Evolutionary conservation across 1,140 invertebrate species (phyloP), one percentile per base, ranked within the genome.

Genomic region (Drosophila triauraria): DNA sequence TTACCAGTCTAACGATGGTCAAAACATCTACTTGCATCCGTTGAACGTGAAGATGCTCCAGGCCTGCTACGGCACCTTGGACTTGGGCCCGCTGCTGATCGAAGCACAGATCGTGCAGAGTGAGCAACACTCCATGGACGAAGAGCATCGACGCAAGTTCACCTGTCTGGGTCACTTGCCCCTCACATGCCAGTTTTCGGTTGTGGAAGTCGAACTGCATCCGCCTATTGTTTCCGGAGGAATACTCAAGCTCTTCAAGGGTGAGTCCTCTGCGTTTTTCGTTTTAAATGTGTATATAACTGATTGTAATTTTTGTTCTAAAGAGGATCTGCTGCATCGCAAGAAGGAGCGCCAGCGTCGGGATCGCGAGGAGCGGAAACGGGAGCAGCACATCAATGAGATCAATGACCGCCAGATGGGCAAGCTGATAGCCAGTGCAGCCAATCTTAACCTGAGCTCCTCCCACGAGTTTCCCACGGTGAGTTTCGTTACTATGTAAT

Each of bases 21-120:
- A 99, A 93, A 96, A 98, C 91, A 95, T 99, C 30, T 99, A 98
- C 93, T 93, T 99, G 50, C 97, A 99, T 94, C 96, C 97, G 4
- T 93, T 99, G 75, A 99, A 99, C 93, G 95, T 97, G 3, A 96
- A 96, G 56, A 98, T 99, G 95, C 93, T 99, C 71, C 96, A 97
- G 85, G 95, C 96, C 48, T 95, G 97, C 50, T 99, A 98, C 94
- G 97, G 97, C 17, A 95, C 94, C 48, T 94, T 99, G 50, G 96
- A 97, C 67, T 93, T 95, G 46, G 96, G 96, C 67, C 98, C 98
- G 1, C 93, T 93, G n/a, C 86, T 94, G 9, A 95, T 99, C 50
- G 94, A 92, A 0, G 96, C 96, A 5, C 94, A 94, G 65, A 96
- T 99, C 51, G 91, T 99, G 3, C 97, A 98, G 91, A 96, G 96